A percentile compares a stretch with the other conserved stretches of the same genome.
These are phyloP conservation scores for Plebejus anna DNA, from an alignment of 2,888 invertebrate genomes.

Conservation along the genomic window DNA sequence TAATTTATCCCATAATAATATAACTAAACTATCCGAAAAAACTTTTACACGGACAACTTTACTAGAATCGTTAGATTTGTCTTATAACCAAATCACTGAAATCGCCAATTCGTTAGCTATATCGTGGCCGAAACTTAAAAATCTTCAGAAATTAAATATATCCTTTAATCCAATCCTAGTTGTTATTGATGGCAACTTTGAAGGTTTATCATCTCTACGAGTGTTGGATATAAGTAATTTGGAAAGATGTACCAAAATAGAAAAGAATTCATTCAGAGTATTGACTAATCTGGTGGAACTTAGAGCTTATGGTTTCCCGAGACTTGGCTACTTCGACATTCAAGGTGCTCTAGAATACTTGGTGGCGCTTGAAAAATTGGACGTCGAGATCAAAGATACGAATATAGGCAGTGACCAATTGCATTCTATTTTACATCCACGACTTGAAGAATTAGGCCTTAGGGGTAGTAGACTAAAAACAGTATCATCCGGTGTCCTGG, in stretches of 20 bases:
- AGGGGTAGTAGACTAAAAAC: conserved; percentile 87
- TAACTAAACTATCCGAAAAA: conserved; percentile 82
- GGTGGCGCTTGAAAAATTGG: conserved; percentile 86
- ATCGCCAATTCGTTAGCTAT: conserved; percentile 81
- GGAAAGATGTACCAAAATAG: conserved; percentile 85
- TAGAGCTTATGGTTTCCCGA: conserved; percentile 87
- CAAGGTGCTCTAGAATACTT: conserved; percentile 89
- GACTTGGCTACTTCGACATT: conserved; percentile 91
- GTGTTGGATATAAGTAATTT: conserved; percentile 84
- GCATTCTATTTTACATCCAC: conserved; percentile 88
- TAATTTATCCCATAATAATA: conserved; percentile 88
- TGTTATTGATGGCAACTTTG: conserved; percentile 88
- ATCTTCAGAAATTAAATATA: conserved; percentile 87
- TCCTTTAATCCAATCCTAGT: conserved; percentile 90
- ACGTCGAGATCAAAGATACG: conserved; percentile 92
- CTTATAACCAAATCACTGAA: conserved; percentile 83
- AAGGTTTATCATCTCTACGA: conserved; percentile 83
- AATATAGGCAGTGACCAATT: conserved; percentile 90
- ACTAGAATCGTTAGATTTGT: conserved; percentile 87
- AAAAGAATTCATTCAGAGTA: conserved; percentile 88
- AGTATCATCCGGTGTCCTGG: conserved; percentile 90
- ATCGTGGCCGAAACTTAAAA: conserved; percentile 85
- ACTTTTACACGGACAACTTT: conserved; percentile 89
- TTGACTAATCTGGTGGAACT: conserved; percentile 85
- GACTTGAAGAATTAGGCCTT: conserved; percentile 86